Evolutionary conservation across 2,797 vertebrate species (phyloP).

Genomic region (Tachyglossus aculeatus): DNA sequence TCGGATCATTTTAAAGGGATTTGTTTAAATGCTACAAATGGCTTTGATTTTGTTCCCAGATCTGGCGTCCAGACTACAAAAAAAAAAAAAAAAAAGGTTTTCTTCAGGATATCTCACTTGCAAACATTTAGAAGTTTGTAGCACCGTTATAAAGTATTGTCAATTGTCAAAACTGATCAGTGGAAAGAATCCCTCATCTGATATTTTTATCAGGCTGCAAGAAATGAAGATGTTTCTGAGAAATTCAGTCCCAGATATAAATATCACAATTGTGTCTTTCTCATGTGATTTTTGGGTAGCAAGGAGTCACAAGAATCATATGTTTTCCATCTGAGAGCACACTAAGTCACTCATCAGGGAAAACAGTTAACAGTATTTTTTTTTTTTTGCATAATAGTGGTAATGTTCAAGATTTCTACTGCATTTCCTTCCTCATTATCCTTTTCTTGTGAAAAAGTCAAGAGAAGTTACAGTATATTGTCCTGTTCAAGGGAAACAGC

Average conservation of each 20-base stretch:
- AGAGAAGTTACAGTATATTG: conserved; percentile 74
- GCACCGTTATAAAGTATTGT: conserved; percentile 66
- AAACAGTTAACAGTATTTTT: conserved; percentile 67
- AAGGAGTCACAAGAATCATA: conserved; percentile 86
- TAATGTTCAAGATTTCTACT: conserved; percentile 76
- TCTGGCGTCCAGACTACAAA: conserved; percentile 65
- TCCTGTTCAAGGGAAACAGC: too few relatives aligned
- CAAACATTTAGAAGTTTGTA: conserved; percentile 70
- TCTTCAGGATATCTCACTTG: conserved; percentile 61
- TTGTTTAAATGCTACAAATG: conserved; percentile 64
- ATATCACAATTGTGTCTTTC: conserved; percentile 85
- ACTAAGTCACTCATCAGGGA: conserved; percentile 75
- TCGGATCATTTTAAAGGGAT: conserved; percentile 66
- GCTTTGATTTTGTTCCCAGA: conserved; percentile 66
- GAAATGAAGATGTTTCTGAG: conserved; percentile 90
- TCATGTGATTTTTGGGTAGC: conserved; percentile 90
- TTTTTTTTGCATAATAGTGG: conserved; percentile 75
- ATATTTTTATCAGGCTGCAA: conserved; percentile 82
- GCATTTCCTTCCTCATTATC: conserved; percentile 84
- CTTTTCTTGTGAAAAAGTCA: conserved; percentile 73
- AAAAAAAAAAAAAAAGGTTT: too few relatives aligned
- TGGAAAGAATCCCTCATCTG: conserved; percentile 67
- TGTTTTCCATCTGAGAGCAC: conserved; percentile 84
- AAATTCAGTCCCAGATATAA: conserved; percentile 79
- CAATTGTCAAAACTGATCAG: conserved; percentile 75